Percentiles rank a stretch among this genome's conserved stretches.
phyloP scores from a whole-genome alignment of 37 sponge, comb jelly and placozoan species.

The Geodia barretti region DNA sequence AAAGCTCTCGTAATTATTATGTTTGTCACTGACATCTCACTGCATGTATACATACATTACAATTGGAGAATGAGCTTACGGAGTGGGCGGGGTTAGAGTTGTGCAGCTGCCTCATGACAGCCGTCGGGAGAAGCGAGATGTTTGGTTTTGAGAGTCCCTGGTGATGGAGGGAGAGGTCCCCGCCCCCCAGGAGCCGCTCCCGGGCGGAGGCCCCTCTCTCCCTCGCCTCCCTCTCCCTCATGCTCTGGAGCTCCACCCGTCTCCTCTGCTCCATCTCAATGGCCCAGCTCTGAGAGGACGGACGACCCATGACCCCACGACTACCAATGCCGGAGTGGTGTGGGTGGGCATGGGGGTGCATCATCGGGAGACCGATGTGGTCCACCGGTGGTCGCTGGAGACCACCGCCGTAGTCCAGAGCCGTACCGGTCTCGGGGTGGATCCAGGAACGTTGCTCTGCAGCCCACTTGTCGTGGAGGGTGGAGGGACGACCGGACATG shows the following conservation, averaged over 20 bases:
- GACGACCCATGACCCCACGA: background rate
- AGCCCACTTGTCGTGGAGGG: constrained; percentile 2
- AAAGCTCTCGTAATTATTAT: no score
- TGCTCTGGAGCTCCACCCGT: constrained; percentile 31
- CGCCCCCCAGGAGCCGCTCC: background rate
- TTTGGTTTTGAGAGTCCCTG: constrained; percentile 18
- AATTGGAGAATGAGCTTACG: constrained; percentile 18
- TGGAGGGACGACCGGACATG: background rate
- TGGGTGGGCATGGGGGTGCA: background rate
- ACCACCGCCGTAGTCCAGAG: background rate
- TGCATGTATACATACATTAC: no score
- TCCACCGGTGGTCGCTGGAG: background rate
- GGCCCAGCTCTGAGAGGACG: constrained; percentile 32
- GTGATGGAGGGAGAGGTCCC: background rate
- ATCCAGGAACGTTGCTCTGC: constrained; percentile 6
- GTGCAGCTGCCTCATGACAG: constrained; percentile 86
- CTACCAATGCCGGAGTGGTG: constrained; percentile 3
- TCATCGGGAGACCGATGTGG: background rate
- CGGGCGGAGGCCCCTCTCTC: background rate
- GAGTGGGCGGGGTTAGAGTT: constrained; percentile 41
- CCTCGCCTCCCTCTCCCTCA: constrained; percentile 11
- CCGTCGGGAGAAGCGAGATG: constrained; percentile 79
- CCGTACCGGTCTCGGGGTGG: background rate
- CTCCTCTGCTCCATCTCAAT: constrained; percentile 54
- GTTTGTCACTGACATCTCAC: background rate